Conservation (phyloP, 2,113 vertebrate species). For the Maccullochella peelii region DNA sequence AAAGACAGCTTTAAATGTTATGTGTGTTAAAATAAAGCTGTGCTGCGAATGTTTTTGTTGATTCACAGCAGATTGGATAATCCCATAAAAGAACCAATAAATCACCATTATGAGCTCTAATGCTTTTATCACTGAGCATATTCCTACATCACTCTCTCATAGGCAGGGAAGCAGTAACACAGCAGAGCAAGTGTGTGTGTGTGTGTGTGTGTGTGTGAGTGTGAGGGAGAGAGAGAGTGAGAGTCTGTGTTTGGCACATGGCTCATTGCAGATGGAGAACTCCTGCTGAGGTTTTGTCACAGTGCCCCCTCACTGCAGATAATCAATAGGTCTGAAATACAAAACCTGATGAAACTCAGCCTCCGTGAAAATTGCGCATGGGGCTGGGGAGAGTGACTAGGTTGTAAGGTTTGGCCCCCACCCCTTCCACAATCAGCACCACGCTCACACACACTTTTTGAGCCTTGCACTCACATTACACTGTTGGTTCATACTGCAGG, state of each 20-base stretch:
- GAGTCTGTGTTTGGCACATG: conserved; percentile 49
- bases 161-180: conserved; percentile 38
- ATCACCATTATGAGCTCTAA: not conserved
- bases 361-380: conserved; percentile 70
- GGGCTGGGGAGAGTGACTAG: conserved; percentile 37
- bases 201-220: conserved; percentile 27
- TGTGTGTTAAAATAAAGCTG: not conserved
- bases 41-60: conserved; percentile 1
- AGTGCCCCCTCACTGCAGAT: conserved; percentile 63
- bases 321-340: conserved; percentile 81
- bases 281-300: conserved; percentile 76
- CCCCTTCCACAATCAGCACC: not conserved
- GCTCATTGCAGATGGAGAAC: conserved; percentile 71
- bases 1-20: not conserved
- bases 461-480: not conserved
- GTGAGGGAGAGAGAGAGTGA: conserved; percentile 1
- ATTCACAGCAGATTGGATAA: conserved; percentile 30
- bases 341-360: conserved; percentile 75
- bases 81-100: conserved; percentile 13
- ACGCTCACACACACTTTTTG: conserved; percentile 12
- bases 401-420: conserved; percentile 25
- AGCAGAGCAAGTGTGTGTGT: conserved; percentile 8
- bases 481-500: conserved; percentile 11
- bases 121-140: conserved; percentile 28
- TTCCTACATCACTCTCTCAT: conserved; percentile 36